Base-by-base conservation (phyloP, 1,140 invertebrate genomes). In the Scylla paramamosain region DNA sequence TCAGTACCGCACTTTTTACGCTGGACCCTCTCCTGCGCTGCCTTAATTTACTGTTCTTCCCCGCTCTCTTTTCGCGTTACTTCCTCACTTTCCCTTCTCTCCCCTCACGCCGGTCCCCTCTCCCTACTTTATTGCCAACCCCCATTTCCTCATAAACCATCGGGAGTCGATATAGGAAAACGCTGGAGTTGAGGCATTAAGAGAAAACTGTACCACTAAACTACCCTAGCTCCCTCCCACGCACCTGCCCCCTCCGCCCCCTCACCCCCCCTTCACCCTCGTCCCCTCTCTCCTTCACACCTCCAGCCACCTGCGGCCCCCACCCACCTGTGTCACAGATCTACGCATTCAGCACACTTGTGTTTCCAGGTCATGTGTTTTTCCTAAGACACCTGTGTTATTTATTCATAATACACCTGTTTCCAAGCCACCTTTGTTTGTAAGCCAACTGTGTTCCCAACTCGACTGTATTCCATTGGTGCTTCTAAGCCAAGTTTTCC, bases 61-160 rank as follows among this genome's bases (percentile, higher is more conserved):
- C 67, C n/a, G 67, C 25, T 77, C 52, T 59, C 67, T 77, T 77
- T 77, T n/a, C 67, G 67, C 67, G 12, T 77, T 77, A 20, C 67
- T 77, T 77, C 67, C 20, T 77, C n/a, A n/a, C 25, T 77, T 67
- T n/a, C 67, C 67, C 67, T 77, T 77, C 67, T n/a, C n/a, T 77
- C 67, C 67, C 67, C n/a, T 77, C 16, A 77, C 67, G 4, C 20
- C 25, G 20, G 7, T 77, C 67, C 67, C 67, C 67, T 77, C 67
- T 77, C 67, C 20, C 67, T 77, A 77, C 67, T 77, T 77, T 77
- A 77, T 77, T n/a, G 67, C 67, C 67, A 77, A 77, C 67, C 67
- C 67, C n/a, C 67, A 77, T 77, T 77, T 77, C n/a, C 67, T 77
- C 67, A 77, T 77, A 77, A 77, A 77, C 67, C 67, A 77, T 77